Conservation (phyloP, 2,888 invertebrate genomes). For the Saturnia japonica region DNA sequence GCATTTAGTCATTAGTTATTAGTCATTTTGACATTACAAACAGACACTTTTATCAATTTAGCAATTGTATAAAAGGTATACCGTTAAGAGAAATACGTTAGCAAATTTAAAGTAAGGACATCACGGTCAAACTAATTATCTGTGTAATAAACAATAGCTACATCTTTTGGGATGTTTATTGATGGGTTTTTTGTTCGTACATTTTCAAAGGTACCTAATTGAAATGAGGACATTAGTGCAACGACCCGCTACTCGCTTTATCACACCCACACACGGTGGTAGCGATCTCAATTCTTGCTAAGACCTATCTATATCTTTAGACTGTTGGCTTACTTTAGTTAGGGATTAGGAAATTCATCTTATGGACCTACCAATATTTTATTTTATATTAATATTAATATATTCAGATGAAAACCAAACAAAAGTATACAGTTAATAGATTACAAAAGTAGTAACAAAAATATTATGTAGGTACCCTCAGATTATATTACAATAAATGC, state of each 20-base stretch:
- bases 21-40: too few relatives aligned
- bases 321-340: not conserved
- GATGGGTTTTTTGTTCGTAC: not conserved
- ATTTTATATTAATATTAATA: too few relatives aligned
- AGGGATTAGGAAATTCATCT: not conserved
- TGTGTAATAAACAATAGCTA: not conserved
- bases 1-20: too few relatives aligned
- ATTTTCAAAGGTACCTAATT: not conserved
- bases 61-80: too few relatives aligned
- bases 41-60: too few relatives aligned
- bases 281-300: not conserved
- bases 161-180: too few relatives aligned
- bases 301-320: not conserved
- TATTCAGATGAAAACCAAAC: too few relatives aligned
- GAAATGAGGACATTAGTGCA: not conserved
- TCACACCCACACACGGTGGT: not conserved
- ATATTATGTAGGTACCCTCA: too few relatives aligned
- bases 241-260: not conserved
- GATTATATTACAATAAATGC: too few relatives aligned
- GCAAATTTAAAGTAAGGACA: not conserved
- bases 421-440: too few relatives aligned
- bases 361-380: not conserved
- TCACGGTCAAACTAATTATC: not conserved
- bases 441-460: too few relatives aligned
- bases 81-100: not conserved